Evolutionary conservation across 2,888 invertebrate genomes (phyloP).

Genomic region (Nasonovia ribisnigri): DNA sequence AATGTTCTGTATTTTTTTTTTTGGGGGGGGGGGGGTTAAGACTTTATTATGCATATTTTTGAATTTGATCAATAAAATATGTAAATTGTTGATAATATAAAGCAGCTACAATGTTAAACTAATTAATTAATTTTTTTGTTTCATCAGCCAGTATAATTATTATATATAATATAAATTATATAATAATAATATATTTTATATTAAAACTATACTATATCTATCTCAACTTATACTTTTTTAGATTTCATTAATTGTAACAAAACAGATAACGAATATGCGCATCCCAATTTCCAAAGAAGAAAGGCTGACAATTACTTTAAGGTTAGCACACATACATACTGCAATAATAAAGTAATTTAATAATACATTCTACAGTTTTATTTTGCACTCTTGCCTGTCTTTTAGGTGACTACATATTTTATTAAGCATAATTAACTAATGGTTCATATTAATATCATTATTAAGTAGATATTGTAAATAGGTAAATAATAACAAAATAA

Average conservation of each 20-base stretch:
- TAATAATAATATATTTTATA: background rate
- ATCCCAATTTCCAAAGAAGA: background rate
- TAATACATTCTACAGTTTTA: background rate
- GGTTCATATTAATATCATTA: background rate
- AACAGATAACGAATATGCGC: background rate
- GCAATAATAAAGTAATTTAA: background rate
- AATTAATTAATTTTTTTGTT: no score
- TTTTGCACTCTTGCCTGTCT: background rate
- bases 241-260: background rate
- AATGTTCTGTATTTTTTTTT: no score
- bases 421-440: background rate
- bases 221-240: background rate
- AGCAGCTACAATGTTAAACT: no score
- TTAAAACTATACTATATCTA: background rate
- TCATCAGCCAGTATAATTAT: no score
- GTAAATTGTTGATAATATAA: no score
- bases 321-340: background rate
- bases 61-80: no score
- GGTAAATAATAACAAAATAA: background rate
- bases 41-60: no score
- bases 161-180: no score
- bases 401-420: background rate
- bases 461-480: background rate
- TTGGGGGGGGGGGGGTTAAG: no score
- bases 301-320: background rate